Evolutionary conservation across 2,113 vertebrate species (phyloP).

Genomic region (Fulica atra): DNA sequence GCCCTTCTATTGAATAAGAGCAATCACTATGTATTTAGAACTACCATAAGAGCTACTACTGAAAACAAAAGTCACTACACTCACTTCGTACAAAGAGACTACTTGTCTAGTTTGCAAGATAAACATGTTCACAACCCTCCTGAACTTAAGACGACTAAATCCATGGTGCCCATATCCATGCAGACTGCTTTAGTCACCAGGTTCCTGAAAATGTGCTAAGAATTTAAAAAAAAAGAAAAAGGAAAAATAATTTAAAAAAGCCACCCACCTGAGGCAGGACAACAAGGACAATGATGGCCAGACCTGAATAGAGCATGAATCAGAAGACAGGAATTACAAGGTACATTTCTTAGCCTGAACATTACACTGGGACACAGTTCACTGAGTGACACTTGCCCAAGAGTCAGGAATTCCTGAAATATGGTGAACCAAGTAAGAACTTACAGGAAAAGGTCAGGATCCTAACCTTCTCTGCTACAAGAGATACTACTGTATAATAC

Average conservation of each 20-base stretch:
- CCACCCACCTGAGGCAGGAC: neutral
- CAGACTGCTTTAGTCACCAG: neutral
- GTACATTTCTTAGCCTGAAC: neutral
- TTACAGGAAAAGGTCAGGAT: neutral
- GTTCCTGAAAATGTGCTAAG: neutral
- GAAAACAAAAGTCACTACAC: neutral
- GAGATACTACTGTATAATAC: no score
- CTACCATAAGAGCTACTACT: neutral
- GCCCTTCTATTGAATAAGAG: neutral
- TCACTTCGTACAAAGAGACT: neutral
- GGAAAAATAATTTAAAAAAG: no score
- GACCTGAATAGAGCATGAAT: neutral
- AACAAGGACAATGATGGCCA: neutral
- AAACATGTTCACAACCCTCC: neutral
- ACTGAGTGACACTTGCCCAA: neutral
- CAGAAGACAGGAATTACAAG: neutral
- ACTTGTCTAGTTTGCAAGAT: neutral
- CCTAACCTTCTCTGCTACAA: neutral
- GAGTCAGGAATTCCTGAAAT: neutral
- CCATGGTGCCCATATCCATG: neutral
- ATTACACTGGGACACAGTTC: neutral
- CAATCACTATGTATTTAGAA: neutral
- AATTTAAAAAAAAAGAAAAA: neutral
- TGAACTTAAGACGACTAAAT: neutral
- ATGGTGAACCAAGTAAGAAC: neutral